Evolutionary conservation across 2,888 invertebrate species (phyloP), one percentile per base, ranked within the genome.

Genomic region (Andrena bucephala): DNA sequence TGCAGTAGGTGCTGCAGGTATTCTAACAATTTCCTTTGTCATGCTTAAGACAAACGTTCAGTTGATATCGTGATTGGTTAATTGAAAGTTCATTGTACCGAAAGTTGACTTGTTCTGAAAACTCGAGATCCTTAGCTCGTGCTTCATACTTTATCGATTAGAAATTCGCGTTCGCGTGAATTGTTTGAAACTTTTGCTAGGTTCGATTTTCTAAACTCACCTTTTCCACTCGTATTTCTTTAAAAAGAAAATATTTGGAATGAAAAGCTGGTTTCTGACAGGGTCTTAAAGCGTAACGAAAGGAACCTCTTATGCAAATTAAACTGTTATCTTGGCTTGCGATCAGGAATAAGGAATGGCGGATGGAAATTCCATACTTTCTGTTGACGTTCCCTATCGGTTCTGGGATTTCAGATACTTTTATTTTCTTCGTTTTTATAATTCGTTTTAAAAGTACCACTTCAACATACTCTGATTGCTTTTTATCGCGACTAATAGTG

Each of bases 291-390:
- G 24, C 20, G n/a, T 24, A 52, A 33, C 24, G 33, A 20, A 67
- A 54, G 67, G 33, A 54, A 52, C 13, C 27, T 48, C n/a, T 59
- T 70, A 70, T 59, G 57, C 59, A 59, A 70, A 70, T 24, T 29
- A 59, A 36, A 7, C 65, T 42, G 36, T 59, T 16, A n/a, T 36
- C 27, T 42, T 59, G 5, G 16, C 27, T 59, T n/a, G 29, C 36
- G 36, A 36, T 59, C 69, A 29, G 54, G 59, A 42, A 42, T 70
- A 48, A 50, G 60, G 24, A 52, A 62, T 62, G 4, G 52, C 16
- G 24, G 24, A 33, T 24, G 54, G 36, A 16, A 57, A 68, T 68
- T 36, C 33, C 63, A 52, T 63, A 63, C 24, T 63, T 63, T 52
- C 24, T 60, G 50, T 68, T 54, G 68, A 57, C 54, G 33, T 52